Percentiles rank a stretch among this genome's conserved stretches.
phyloP scores from a whole-genome alignment of 2,113 vertebrate genomes.

The Antechinus stuartii region DNA sequence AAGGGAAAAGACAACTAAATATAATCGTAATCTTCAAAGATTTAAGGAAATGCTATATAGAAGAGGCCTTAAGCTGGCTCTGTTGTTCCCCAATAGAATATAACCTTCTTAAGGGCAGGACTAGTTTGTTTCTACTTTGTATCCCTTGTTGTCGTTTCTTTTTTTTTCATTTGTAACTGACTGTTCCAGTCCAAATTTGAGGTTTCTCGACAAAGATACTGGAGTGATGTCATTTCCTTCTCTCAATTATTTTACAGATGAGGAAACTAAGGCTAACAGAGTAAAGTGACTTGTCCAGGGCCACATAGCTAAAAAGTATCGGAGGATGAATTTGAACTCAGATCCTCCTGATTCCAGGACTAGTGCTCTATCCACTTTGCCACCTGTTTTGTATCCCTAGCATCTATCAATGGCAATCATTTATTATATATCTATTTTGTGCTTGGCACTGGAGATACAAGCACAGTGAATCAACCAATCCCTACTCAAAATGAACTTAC shows the following conservation, averaged over 20 bases:
- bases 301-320: background rate
- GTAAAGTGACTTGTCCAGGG: background rate
- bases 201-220: background rate
- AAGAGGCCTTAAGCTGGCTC: background rate
- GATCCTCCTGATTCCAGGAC: background rate
- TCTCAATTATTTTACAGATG: background rate
- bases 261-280: background rate
- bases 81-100: background rate
- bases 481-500: background rate
- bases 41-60: background rate
- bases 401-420: background rate
- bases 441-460: background rate
- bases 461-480: background rate
- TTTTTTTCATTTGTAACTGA: background rate
- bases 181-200: background rate
- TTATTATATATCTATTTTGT: background rate
- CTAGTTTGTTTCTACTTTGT: background rate
- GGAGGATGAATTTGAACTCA: background rate
- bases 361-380: background rate
- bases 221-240: background rate
- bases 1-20: background rate
- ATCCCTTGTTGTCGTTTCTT: background rate
- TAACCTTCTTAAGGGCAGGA: background rate
- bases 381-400: background rate
- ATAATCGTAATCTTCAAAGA: background rate